Conservation (phyloP, 2,888 invertebrate genomes). For the Limnephilus rhombicus region DNA sequence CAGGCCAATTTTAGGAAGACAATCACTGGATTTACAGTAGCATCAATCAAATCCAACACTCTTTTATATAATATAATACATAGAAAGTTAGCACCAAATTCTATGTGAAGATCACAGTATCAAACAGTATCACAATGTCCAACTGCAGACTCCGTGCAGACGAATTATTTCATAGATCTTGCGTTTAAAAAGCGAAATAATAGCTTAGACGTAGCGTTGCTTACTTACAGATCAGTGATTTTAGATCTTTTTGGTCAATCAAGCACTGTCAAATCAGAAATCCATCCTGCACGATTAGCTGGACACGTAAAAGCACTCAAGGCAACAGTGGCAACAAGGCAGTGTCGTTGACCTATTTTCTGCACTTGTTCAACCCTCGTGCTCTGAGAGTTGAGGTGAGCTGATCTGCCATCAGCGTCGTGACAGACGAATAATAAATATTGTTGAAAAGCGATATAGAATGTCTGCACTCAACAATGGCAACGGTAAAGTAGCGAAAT, state of each 20-base stretch:
- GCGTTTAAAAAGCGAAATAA: too few species aligned
- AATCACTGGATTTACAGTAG: background rate
- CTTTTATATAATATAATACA: too few species aligned
- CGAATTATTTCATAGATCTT: background rate
- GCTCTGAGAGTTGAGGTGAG: background rate
- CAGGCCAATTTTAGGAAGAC: background rate
- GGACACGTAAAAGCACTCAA: background rate
- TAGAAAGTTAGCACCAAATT: background rate
- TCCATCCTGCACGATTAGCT: background rate
- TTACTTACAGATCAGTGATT: background rate
- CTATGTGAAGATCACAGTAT: background rate
- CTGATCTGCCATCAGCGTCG: background rate
- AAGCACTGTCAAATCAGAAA: background rate
- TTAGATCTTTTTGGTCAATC: background rate
- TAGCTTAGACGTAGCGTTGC: background rate
- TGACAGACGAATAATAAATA: conserved; percentile 1
- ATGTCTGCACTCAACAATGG: background rate
- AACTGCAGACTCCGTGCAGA: background rate
- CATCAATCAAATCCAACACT: background rate
- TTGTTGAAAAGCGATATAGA: background rate
- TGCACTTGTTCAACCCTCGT: background rate
- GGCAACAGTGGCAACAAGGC: background rate
- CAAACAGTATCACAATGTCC: too few species aligned
- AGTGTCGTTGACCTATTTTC: background rate
- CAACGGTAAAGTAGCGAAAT: background rate